A percentile compares a stretch with the other conserved stretches of the same genome.
phyloP scores from a whole-genome alignment of 2,113 vertebrate species.

The Myodes glareolus region DNA sequence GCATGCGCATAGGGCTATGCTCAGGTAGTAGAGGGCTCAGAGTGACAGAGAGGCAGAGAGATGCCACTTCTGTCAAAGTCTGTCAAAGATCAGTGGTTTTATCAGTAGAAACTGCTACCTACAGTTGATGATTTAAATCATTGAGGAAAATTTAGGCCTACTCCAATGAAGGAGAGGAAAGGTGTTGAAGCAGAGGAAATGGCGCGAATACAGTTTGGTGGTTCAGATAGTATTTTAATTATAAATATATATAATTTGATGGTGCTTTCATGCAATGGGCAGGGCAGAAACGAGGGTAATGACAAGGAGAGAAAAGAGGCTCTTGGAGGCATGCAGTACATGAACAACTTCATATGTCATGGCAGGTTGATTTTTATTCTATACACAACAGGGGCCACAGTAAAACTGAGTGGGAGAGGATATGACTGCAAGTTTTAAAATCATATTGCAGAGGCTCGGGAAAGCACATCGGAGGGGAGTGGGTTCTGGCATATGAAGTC shows the following conservation, averaged over 20 bases:
- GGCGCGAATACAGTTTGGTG: not conserved
- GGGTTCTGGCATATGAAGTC: constrained; percentile 8
- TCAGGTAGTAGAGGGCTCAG: not conserved
- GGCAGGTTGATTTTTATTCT: not conserved
- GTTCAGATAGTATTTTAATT: not conserved
- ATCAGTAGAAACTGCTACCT: not conserved
- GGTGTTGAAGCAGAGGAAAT: not conserved
- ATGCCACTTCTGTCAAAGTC: not conserved
- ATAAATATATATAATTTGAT: not conserved
- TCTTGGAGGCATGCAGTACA: not conserved
- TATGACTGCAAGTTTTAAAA: not conserved
- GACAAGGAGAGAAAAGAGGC: not conserved
- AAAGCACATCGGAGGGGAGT: not conserved
- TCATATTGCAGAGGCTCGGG: not conserved
- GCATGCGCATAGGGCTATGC: not conserved
- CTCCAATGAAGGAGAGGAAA: not conserved
- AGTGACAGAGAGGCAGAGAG: not conserved
- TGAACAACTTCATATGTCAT: not conserved
- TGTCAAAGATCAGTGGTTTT: not conserved
- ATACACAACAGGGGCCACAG: not conserved
- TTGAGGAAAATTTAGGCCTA: not conserved
- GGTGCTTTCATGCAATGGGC: not conserved
- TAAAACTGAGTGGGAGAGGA: not conserved
- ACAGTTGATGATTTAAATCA: not conserved
- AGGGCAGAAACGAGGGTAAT: not conserved